Base-by-base conservation (phyloP, 64 coral and sea anemone genomes). In the Platygyra sinensis region DNA sequence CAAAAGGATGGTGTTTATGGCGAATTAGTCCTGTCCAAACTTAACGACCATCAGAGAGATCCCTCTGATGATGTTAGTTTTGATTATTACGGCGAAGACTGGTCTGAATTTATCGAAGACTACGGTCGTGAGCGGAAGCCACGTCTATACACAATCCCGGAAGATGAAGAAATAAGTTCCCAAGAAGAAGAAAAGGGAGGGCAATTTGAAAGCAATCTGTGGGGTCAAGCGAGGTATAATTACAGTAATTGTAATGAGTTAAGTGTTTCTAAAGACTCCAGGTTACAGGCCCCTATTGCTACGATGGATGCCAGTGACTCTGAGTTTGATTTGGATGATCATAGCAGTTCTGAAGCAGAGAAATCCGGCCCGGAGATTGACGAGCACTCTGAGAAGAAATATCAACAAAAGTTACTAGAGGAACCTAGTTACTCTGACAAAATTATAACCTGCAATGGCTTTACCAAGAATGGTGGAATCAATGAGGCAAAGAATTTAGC, bases 1-100 rank as follows among this genome's bases (percentile, higher is more conserved):
- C 80, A 83, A 83, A 83, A 83, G 61, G 80, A 83, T 67, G 80
- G 80, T 32, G 61, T 83, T 83, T 83, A 83, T 67, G 80, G 80
- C 31, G 80, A 83, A 83, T 46, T 83, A 83, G 60, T 83, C 5
- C 62, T 83, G 60, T 83, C 80, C 0, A 64, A 83, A 46, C 80
- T 83, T 64, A 83, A 83, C 32, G 80, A 83, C 11, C 11, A 67
- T n/a, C 80, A 83, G 18, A 49, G 9, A 5, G 65, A 39, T 83
- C 3, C 38, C n/a, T 29, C 17, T 1, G 62, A 83, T 46, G 80
- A 83, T 39, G 31, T 24, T 31, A 30, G 29, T 83, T 67, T 67
- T 61, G 80, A 83, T 67, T 32, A 18, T 65, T 67, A 20, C 31
- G 61, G 60, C 9, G 60, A 83, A 18, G 80, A 83, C 32, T 83